Evolutionary conservation across 64 coral and sea anemone species (phyloP).

Genomic region (Dendrophyllia cribrosa): DNA sequence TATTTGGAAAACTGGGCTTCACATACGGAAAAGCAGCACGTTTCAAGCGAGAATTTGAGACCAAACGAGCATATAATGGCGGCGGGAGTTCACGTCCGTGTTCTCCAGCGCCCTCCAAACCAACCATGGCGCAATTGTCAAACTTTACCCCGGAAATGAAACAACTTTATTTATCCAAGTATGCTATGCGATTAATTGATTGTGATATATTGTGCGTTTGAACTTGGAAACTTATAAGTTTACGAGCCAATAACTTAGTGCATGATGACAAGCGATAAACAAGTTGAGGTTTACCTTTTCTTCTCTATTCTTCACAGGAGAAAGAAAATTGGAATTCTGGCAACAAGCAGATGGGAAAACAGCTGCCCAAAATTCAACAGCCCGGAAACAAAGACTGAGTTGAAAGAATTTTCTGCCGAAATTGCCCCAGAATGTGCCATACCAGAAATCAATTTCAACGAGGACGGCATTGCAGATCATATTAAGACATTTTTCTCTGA

Average conservation of each 20-base stretch:
- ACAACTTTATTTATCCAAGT: conserved; percentile 10
- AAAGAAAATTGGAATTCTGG: conserved; percentile 2
- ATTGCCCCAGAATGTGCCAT: not conserved
- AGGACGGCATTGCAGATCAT: not conserved
- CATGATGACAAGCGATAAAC: not conserved
- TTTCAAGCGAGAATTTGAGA: conserved; percentile 5
- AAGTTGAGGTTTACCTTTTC: not conserved
- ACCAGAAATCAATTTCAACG: conserved; percentile 2
- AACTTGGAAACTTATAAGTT: too few relatives aligned
- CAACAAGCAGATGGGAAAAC: not conserved
- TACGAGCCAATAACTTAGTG: too few relatives aligned
- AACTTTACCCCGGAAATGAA: conserved; percentile 6
- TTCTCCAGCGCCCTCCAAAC: conserved; percentile 10
- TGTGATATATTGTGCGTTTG: not conserved
- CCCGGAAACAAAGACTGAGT: not conserved
- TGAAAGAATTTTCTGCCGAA: not conserved
- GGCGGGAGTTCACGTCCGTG: not conserved
- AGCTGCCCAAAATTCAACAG: not conserved
- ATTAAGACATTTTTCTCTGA: not conserved
- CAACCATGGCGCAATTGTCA: not conserved
- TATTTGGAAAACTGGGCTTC: conserved; percentile 13
- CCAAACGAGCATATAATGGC: not conserved
- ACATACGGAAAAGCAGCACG: not conserved
- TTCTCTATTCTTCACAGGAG: conserved; percentile 1
- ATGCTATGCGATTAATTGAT: conserved; percentile 17